Evolutionary conservation across 2,888 invertebrate genomes (phyloP).

Genomic region (Drosophila falleni): DNA sequence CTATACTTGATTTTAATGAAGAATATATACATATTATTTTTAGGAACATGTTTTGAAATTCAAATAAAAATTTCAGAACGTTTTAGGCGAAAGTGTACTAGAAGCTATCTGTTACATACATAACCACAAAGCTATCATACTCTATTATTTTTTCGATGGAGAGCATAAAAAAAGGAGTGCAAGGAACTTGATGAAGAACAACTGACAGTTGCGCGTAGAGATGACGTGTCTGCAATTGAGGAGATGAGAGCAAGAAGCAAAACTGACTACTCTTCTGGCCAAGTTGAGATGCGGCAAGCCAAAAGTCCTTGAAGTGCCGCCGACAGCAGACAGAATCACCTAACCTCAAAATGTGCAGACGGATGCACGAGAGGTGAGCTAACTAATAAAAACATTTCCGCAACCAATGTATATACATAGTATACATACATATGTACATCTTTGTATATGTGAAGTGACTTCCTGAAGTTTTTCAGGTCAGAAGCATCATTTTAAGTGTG

Average conservation of each 20-base stretch:
- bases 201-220: slow-evolving; percentile 43
- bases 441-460: slow-evolving; percentile 13
- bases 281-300: slow-evolving; percentile 29
- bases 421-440: background rate
- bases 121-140: background rate
- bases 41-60: no score
- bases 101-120: background rate
- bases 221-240: slow-evolving; percentile 35
- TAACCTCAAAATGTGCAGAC: slow-evolving; percentile 32
- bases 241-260: slow-evolving; percentile 15
- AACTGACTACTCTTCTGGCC: slow-evolving; percentile 12
- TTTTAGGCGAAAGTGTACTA: background rate
- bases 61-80: no score
- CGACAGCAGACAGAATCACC: slow-evolving; percentile 26
- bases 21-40: background rate
- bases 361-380: slow-evolving; percentile 7
- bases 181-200: slow-evolving; percentile 50
- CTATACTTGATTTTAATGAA: no score
- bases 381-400: slow-evolving; percentile 58
- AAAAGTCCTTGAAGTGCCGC: slow-evolving; percentile 80
- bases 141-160: background rate
- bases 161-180: slow-evolving; percentile 47
- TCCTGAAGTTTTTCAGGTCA: slow-evolving; percentile 40
- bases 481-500: slow-evolving; percentile 38
- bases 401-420: slow-evolving; percentile 2